phyloP scores from a whole-genome alignment of 2,113 vertebrate species.

The Mus pahari region DNA sequence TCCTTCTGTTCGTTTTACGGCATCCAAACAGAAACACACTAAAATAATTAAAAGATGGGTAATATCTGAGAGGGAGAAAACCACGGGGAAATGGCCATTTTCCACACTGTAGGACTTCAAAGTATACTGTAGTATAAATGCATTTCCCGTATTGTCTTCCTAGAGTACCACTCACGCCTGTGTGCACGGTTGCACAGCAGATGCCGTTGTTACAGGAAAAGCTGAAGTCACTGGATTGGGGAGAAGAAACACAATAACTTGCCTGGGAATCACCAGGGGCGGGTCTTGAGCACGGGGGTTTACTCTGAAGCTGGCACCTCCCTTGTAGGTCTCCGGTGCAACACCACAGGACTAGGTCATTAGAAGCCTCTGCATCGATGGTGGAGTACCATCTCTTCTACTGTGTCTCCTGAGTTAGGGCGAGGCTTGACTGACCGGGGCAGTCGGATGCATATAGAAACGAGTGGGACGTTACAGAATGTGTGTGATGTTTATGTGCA shows the following conservation, averaged over 20 bases:
- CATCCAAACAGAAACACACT: neutral
- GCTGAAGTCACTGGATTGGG: neutral
- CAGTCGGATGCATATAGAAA: neutral
- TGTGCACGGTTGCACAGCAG: neutral
- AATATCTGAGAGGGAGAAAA: neutral
- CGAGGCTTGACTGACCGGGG: neutral
- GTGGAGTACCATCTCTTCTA: neutral
- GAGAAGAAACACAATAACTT: neutral
- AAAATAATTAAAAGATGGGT: neutral
- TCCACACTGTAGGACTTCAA: neutral
- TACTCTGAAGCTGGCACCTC: neutral
- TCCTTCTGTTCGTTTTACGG: neutral
- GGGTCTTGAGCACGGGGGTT: neutral
- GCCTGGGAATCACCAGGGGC: neutral
- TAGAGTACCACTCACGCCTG: neutral
- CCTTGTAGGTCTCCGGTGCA: too few species aligned
- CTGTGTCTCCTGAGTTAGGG: neutral
- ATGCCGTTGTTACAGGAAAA: neutral
- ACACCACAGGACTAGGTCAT: neutral
- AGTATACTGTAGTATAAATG: neutral
- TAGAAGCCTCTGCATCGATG: neutral
- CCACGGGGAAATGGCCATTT: neutral
- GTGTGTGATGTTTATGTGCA: neutral
- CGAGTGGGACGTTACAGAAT: neutral
- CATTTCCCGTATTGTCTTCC: neutral